A percentile compares a stretch with the other conserved stretches of the same genome.
Conservation (phyloP, 2,797 vertebrate species). For the Amblyraja radiata region DNA sequence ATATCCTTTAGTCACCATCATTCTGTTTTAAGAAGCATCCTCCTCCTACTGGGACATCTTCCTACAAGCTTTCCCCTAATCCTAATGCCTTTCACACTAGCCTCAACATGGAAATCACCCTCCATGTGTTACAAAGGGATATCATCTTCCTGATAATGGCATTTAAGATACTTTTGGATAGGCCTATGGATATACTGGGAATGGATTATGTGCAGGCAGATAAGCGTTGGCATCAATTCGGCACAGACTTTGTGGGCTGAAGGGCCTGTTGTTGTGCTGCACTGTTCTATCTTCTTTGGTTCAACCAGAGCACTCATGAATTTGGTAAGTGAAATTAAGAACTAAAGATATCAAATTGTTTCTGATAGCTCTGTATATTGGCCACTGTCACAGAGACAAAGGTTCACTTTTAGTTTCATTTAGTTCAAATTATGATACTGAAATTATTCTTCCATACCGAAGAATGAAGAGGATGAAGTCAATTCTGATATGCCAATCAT, state of each 20-base stretch:
- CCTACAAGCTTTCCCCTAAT: background rate
- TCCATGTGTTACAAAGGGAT: too few relatives aligned
- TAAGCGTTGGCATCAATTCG: too few relatives aligned
- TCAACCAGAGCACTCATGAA: background rate
- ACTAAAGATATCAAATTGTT: background rate
- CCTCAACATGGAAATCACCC: background rate
- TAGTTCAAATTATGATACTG: background rate
- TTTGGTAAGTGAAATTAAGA: background rate
- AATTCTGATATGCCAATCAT: too few relatives aligned
- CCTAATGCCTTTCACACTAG: background rate
- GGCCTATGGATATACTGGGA: too few relatives aligned
- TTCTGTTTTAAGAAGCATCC: background rate
- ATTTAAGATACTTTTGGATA: too few relatives aligned
- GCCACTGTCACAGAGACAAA: background rate
- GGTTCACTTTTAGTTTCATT: background rate
- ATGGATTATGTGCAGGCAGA: too few relatives aligned
- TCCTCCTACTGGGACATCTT: background rate
- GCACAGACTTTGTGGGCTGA: too few relatives aligned
- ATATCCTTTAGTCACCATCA: background rate
- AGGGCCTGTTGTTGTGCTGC: too few relatives aligned
- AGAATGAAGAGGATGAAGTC: too few relatives aligned
- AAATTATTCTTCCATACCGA: too few relatives aligned
- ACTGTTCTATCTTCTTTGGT: background rate
- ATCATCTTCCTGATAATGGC: too few relatives aligned
- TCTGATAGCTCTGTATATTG: background rate